phyloP scores from a whole-genome alignment of 2,797 vertebrate species.

The Onychomys arenicola region DNA sequence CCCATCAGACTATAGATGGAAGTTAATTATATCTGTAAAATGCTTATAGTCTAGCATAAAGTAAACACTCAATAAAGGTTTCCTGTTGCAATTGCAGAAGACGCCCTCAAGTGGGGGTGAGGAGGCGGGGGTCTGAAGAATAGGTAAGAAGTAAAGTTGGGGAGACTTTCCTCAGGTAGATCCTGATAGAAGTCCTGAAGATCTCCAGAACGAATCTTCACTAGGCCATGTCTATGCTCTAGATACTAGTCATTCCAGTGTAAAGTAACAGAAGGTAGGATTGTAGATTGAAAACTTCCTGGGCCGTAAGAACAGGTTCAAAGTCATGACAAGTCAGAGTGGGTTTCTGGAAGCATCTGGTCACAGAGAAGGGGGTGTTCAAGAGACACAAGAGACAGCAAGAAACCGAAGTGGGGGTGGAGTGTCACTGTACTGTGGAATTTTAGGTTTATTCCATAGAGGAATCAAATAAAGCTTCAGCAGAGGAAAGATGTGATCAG shows the following conservation, averaged over 20 bases:
- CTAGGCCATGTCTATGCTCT: background rate
- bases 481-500: background rate
- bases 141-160: constrained; percentile 1
- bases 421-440: background rate
- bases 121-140: background rate
- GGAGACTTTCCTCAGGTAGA: constrained; percentile 1
- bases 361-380: background rate
- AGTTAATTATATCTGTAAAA: background rate
- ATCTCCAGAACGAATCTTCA: constrained; percentile 37
- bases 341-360: background rate
- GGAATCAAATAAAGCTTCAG: constrained; percentile 19
- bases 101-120: background rate
- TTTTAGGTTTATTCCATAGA: background rate
- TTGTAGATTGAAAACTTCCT: constrained; percentile 9
- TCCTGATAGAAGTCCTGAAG: constrained; percentile 16
- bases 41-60: constrained; percentile 14
- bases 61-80: constrained; percentile 1
- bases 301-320: background rate
- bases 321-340: constrained; percentile 1
- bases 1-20: background rate
- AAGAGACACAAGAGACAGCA: background rate
- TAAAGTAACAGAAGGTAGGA: background rate
- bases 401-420: background rate
- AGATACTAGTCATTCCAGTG: background rate
- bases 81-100: background rate